Evolutionary conservation across 2,797 vertebrate genomes (phyloP).

Genomic region (Clamator glandarius): DNA sequence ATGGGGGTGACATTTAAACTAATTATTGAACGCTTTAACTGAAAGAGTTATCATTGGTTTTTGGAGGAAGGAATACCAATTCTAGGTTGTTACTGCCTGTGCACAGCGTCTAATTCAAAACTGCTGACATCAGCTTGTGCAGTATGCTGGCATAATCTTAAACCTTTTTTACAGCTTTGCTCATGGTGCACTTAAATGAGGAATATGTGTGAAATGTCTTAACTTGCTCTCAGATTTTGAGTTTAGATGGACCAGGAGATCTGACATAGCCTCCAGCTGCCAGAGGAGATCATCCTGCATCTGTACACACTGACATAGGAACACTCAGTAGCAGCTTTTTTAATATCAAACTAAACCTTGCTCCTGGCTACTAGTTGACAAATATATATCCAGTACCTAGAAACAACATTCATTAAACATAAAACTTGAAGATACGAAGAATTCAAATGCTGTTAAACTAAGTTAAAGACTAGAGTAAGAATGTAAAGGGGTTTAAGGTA

Average conservation of each 20-base stretch:
- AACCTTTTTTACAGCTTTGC: background rate
- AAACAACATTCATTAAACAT: background rate
- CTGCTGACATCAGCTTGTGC: background rate
- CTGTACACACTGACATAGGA: background rate
- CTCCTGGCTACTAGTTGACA: background rate
- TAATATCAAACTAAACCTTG: background rate
- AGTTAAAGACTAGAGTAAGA: background rate
- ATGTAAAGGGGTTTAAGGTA: background rate
- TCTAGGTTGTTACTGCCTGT: background rate
- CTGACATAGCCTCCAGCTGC: background rate
- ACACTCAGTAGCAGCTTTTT: background rate
- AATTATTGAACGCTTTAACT: background rate
- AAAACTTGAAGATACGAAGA: background rate
- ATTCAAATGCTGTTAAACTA: background rate
- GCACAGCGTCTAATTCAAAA: background rate
- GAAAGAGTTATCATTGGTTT: background rate
- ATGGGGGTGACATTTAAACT: background rate
- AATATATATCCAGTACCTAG: background rate
- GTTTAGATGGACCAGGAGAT: background rate
- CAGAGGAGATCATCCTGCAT: background rate
- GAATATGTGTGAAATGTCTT: background rate
- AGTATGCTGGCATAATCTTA: background rate
- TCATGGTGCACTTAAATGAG: background rate
- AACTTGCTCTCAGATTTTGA: background rate
- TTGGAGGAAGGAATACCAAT: background rate